Conservation (phyloP, 2,888 invertebrate species). For the Drosophila testacea region DNA sequence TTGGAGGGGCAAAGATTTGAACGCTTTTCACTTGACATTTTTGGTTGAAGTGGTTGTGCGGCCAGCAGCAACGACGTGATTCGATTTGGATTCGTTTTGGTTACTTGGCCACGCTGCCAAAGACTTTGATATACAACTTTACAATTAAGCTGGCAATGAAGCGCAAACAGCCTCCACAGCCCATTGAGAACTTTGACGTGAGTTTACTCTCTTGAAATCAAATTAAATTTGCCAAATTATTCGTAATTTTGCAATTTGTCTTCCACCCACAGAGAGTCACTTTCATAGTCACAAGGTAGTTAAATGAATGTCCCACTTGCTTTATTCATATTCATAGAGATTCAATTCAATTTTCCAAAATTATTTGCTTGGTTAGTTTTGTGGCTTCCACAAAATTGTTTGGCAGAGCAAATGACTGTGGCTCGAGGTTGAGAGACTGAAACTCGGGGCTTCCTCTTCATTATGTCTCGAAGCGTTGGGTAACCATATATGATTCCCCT, state of each 20-base stretch:
- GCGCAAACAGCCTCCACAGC: constrained; percentile 57
- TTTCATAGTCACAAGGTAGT: constrained; percentile 20
- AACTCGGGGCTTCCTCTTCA: constrained; percentile 69
- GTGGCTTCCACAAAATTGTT: constrained; percentile 78
- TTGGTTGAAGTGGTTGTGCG: constrained; percentile 64
- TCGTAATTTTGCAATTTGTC: constrained; percentile 62
- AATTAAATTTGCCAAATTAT: constrained; percentile 74
- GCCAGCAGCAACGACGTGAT: constrained; percentile 60
- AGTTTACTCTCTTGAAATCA: constrained; percentile 51
- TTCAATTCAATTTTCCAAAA: constrained; percentile 77
- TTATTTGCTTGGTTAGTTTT: constrained; percentile 81
- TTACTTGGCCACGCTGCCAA: constrained; percentile 45
- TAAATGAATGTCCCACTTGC: constrained; percentile 18
- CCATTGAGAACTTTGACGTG: constrained; percentile 42
- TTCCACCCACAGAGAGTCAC: constrained; percentile 1
- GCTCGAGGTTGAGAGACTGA: constrained; percentile 2
- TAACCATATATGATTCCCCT: constrained; percentile 25
- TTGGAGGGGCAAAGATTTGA: constrained; percentile 60
- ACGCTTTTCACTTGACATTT: constrained; percentile 76
- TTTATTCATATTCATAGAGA: constrained; percentile 70
- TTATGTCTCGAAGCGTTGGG: constrained; percentile 62
- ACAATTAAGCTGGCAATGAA: constrained; percentile 73
- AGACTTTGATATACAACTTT: constrained; percentile 62
- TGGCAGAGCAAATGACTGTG: constrained; percentile 23
- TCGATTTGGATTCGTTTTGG: constrained; percentile 73